Conservation (phyloP, 2,113 vertebrate genomes). For the Sardina pilchardus region DNA sequence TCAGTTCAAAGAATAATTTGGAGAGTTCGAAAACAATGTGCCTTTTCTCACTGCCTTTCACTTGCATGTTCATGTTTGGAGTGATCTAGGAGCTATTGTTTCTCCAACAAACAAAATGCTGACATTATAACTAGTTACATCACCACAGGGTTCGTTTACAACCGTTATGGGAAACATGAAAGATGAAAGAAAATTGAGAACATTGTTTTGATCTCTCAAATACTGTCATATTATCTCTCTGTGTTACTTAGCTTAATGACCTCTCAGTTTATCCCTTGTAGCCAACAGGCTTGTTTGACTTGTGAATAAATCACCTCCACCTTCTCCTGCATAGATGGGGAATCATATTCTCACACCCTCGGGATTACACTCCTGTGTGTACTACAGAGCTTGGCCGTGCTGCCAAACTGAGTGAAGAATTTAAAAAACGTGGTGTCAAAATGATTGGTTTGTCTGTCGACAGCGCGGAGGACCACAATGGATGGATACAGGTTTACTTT, state of each 20-base stretch:
- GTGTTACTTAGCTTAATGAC: too few relatives aligned
- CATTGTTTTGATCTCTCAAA: too few relatives aligned
- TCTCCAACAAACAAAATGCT: background rate
- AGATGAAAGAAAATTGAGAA: too few relatives aligned
- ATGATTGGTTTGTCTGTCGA: conserved; percentile 90
- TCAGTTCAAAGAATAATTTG: too few relatives aligned
- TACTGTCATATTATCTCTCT: too few relatives aligned
- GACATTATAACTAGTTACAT: background rate
- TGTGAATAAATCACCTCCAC: too few relatives aligned
- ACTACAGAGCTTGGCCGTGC: conserved; percentile 91
- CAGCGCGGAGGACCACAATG: conserved; percentile 80
- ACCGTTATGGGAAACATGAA: too few relatives aligned
- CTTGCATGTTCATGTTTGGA: background rate
- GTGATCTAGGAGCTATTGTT: background rate
- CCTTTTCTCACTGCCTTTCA: background rate
- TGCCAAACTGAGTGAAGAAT: conserved; percentile 75
- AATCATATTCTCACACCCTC: conserved; percentile 90
- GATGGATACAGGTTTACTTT: conserved; percentile 82
- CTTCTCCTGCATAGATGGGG: conserved; percentile 80
- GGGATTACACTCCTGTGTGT: conserved; percentile 91
- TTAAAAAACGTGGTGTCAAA: conserved; percentile 82
- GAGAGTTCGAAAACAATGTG: background rate
- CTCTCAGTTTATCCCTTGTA: too few relatives aligned
- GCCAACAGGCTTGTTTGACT: background rate
- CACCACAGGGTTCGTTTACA: too few relatives aligned